Base-by-base conservation (phyloP, 1,140 invertebrate species). In the Rhizoglyphus robini region DNA sequence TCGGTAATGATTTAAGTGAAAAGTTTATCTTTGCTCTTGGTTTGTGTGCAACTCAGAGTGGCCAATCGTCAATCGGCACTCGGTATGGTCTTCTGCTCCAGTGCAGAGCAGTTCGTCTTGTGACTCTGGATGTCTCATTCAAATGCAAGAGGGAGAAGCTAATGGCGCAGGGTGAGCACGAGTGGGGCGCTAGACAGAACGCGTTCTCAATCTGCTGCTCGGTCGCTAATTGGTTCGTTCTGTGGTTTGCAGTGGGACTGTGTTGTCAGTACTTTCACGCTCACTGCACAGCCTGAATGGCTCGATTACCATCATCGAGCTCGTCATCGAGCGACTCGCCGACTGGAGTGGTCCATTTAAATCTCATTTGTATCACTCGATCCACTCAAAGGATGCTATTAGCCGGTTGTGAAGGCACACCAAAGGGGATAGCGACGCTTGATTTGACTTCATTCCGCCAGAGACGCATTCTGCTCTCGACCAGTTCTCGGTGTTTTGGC, bases 241-340 rank as follows among this genome's bases (percentile, higher is more conserved):
- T 54, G 51, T 54, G 51, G 51, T 54, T 54, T 54, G 23, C 51
- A 54, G n/a, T n/a, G n/a, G n/a, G n/a, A n/a, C n/a, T n/a, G n/a
- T n/a, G n/a, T n/a, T n/a, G n/a, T n/a, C n/a, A n/a, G 8, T 54
- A 54, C 51, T 54, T 54, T 54, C 51, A 54, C 51, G 51, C 51
- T 54, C 20, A 32, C 31, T 54, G 51, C 8, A 20, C 20, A 8
- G 8, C 8, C 8, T 54, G 23, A 54, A 54, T 54, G 51, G 51
- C 8, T 54, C 51, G 51, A 54, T 54, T 54, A 54, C 51, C 51
- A 32, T 11, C 23, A 54, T 54, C 51, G 51, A 54, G 51, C 20
- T 54, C 51, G 51, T 54, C 51, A 54, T 54, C 51, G 20, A 8
- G 8, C 23, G 51, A 8, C 8, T 54, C 41, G 8, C 18, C 36